phyloP scores from a whole-genome alignment of 2,888 invertebrate genomes.

The Limnephilus auricula region DNA sequence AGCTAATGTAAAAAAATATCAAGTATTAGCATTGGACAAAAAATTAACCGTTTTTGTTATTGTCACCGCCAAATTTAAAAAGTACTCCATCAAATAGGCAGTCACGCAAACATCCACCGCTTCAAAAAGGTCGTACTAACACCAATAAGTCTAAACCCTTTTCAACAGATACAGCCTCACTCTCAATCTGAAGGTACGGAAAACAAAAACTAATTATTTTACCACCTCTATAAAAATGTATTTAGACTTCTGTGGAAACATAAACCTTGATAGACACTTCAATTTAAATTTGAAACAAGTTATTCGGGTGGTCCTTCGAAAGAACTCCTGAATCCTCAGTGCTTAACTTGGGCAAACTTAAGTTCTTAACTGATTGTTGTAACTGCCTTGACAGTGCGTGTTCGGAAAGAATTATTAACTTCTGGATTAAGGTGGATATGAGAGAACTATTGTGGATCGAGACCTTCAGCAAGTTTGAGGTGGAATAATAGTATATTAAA shows the following conservation, averaged over 20 bases:
- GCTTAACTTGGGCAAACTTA: neutral
- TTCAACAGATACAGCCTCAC: neutral
- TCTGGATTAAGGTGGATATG: neutral
- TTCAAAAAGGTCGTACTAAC: neutral
- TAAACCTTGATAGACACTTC: neutral
- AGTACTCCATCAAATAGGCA: neutral
- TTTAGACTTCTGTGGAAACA: neutral
- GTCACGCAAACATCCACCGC: neutral
- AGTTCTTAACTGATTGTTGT: neutral
- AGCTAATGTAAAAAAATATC: no score
- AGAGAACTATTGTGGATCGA: neutral
- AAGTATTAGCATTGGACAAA: neutral
- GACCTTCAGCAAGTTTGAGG: neutral
- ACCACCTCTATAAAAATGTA: neutral
- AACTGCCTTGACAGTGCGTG: neutral
- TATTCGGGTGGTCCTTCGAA: neutral
- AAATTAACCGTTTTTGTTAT: neutral
- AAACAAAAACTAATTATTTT: neutral
- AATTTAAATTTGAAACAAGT: slow-evolving; percentile 2
- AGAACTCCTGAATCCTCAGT: neutral
- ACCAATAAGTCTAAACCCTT: neutral
- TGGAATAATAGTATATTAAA: neutral
- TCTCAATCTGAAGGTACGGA: neutral
- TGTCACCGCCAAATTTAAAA: neutral
- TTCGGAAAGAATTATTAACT: neutral